phyloP scores from a whole-genome alignment of 1,140 invertebrate species.

The Ceratina japonica region DNA sequence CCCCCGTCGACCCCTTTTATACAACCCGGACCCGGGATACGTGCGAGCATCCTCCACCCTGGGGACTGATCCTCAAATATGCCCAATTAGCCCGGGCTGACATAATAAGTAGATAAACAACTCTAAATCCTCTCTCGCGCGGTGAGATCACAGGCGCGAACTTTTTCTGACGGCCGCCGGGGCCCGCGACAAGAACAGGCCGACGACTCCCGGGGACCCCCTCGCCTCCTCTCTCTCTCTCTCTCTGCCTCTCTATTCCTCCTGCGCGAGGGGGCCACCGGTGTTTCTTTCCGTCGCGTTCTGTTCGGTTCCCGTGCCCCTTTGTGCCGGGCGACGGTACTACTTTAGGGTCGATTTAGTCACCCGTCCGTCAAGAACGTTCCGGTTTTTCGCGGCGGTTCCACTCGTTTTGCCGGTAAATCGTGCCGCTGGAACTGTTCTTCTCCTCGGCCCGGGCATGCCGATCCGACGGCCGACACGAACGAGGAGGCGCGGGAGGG shows the following conservation, averaged over 20 bases:
- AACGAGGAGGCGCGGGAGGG: neutral
- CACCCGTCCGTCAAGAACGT: slow-evolving; percentile 61
- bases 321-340: slow-evolving; percentile 59
- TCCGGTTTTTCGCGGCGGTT: slow-evolving; percentile 56
- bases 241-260: slow-evolving; percentile 15
- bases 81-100: slow-evolving; percentile 71
- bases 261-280: slow-evolving; percentile 31
- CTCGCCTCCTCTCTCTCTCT: neutral
- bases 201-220: neutral
- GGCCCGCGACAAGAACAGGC: slow-evolving; percentile 39
- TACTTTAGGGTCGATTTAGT: slow-evolving; percentile 70
- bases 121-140: slow-evolving; percentile 63
- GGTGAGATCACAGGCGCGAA: slow-evolving; percentile 67
- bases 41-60: slow-evolving; percentile 64
- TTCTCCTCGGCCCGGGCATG: slow-evolving; percentile 27
- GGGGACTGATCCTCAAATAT: slow-evolving; percentile 66
- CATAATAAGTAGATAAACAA: slow-evolving; percentile 75
- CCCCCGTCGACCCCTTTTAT: slow-evolving; percentile 20
- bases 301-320: slow-evolving; percentile 22
- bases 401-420: slow-evolving; percentile 49
- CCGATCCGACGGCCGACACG: slow-evolving; percentile 34
- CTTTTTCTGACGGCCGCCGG: slow-evolving; percentile 52
- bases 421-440: slow-evolving; percentile 42
- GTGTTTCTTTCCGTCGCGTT: slow-evolving; percentile 33
- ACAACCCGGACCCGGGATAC: slow-evolving; percentile 43